Conservation (phyloP, 2,888 invertebrate species). For the Atethmia centrago region DNA sequence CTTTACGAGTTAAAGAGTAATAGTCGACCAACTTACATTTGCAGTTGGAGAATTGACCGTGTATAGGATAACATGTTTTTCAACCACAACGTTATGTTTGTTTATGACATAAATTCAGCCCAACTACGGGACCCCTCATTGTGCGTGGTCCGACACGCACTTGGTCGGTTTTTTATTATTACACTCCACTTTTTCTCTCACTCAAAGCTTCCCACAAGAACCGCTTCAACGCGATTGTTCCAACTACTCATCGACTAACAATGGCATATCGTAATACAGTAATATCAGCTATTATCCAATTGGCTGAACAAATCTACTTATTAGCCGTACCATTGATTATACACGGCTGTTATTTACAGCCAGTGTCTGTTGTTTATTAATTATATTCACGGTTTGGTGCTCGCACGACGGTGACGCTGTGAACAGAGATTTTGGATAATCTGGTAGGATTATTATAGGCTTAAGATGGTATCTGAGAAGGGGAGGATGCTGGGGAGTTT, state of each 20-base stretch:
- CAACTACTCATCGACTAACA: constrained; percentile 40
- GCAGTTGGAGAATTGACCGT: too few relatives aligned
- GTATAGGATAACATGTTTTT: too few relatives aligned
- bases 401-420: too few relatives aligned
- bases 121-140: too few relatives aligned
- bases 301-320: constrained; percentile 51
- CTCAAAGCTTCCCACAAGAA: constrained; percentile 28
- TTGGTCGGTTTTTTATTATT: too few relatives aligned
- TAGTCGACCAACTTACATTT: too few relatives aligned
- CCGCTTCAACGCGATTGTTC: constrained; percentile 22
- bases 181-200: constrained; percentile 3
- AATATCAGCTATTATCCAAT: constrained; percentile 59
- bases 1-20: too few relatives aligned
- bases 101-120: too few relatives aligned
- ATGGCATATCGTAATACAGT: constrained; percentile 39
- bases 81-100: too few relatives aligned
- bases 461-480: background rate
- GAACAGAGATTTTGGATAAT: too few relatives aligned
- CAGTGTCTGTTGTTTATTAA: constrained; percentile 1
- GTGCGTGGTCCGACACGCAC: too few relatives aligned
- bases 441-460: background rate
- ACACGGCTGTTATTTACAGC: constrained; percentile 18
- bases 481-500: background rate
- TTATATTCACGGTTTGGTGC: constrained; percentile 9
- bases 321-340: constrained; percentile 59